These are phyloP conservation scores for Cephus cinctus DNA, from an alignment of 1,140 invertebrate genomes.

Conservation along the genomic window DNA sequence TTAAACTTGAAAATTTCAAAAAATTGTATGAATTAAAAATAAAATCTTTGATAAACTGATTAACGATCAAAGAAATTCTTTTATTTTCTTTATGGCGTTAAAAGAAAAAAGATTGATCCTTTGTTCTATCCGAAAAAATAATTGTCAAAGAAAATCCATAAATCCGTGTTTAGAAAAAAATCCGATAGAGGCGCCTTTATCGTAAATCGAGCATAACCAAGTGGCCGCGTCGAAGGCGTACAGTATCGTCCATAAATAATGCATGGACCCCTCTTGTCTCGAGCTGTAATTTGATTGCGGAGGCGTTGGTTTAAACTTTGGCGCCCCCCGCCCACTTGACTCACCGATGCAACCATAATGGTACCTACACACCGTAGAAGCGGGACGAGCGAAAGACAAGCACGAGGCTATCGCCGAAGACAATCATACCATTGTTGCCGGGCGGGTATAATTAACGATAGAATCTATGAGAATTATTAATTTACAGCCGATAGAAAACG, in stretches of 20 bases:
- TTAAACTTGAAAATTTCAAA: no score
- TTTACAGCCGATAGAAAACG: constrained; percentile 31
- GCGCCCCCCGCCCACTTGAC: constrained; percentile 27
- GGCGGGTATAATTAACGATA: constrained; percentile 43
- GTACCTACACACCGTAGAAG: constrained; percentile 24
- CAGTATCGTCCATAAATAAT: constrained; percentile 47
- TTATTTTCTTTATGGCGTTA: no score
- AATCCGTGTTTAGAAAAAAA: no score
- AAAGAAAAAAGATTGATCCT: no score
- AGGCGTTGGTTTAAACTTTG: constrained; percentile 44
- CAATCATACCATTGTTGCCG: constrained; percentile 45
- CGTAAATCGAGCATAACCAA: no score
- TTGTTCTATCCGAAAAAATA: no score
- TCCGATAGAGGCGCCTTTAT: no score
- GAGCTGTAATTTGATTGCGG: constrained; percentile 49
- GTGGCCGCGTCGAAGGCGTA: no score
- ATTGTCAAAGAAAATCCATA: no score
- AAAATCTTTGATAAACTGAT: no score
- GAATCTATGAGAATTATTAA: constrained; percentile 41
- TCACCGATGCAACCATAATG: constrained; percentile 32
- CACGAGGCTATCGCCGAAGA: constrained; percentile 36
- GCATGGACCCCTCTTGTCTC: constrained; percentile 40
- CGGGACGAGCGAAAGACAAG: constrained; percentile 12
- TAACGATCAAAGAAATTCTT: no score
- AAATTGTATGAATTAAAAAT: no score